Percentiles rank a stretch among this genome's conserved stretches.
These are phyloP conservation scores for Drosophila kanapiae DNA, from an alignment of 1,140 invertebrate genomes.

Conservation along the genomic window DNA sequence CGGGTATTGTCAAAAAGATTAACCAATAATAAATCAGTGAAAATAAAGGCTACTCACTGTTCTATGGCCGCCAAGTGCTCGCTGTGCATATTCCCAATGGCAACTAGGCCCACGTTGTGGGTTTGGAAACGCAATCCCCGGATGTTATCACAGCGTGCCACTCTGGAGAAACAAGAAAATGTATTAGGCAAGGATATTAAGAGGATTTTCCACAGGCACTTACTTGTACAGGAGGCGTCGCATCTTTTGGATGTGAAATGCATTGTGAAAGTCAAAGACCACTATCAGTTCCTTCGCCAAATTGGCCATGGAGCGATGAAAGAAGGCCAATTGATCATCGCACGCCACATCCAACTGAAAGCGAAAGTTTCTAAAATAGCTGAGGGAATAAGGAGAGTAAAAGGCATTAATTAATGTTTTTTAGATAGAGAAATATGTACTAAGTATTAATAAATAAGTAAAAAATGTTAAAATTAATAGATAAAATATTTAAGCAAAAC, in stretches of 20 bases:
- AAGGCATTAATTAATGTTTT: background rate
- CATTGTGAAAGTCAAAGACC: slow-evolving; percentile 78
- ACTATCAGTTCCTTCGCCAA: slow-evolving; percentile 75
- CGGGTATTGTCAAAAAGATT: background rate
- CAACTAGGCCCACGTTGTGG: slow-evolving; percentile 71
- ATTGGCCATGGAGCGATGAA: slow-evolving; percentile 71
- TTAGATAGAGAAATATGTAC: background rate
- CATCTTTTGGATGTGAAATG: slow-evolving; percentile 82
- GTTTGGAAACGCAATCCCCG: slow-evolving; percentile 78
- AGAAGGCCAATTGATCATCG: slow-evolving; percentile 80
- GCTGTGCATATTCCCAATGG: slow-evolving; percentile 68
- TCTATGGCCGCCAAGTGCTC: slow-evolving; percentile 78
- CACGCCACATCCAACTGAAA: slow-evolving; percentile 73
- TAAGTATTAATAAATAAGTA: background rate
- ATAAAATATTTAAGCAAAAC: no score
- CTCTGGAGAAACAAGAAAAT: slow-evolving; percentile 37
- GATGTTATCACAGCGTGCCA: slow-evolving; percentile 82
- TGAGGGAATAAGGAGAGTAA: slow-evolving; percentile 22
- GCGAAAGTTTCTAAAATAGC: slow-evolving; percentile 82
- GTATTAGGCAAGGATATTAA: background rate
- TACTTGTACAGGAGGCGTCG: slow-evolving; percentile 78
- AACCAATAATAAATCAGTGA: background rate
- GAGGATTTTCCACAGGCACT: background rate
- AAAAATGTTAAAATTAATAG: no score
- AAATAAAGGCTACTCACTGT: slow-evolving; percentile 54